Conservation (phyloP, 1,140 invertebrate genomes). For the Lepidotrigona ventralis region DNA sequence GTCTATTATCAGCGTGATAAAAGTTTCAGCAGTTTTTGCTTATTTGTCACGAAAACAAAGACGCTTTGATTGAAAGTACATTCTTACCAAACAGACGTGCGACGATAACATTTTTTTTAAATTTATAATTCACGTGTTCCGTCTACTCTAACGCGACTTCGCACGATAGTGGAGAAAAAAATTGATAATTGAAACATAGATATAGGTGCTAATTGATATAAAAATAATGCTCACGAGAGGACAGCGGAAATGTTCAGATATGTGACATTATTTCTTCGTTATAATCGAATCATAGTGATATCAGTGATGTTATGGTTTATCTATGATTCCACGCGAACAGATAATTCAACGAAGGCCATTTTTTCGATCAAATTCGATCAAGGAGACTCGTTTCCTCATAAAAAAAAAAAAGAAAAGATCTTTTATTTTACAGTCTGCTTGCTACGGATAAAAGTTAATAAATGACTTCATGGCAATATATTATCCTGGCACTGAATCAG, state of each 20-base stretch:
- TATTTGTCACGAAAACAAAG: not conserved
- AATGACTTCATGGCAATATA: slow-evolving; percentile 55
- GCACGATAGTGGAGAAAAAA: not conserved
- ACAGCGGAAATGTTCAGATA: not conserved
- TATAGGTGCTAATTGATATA: too few species aligned
- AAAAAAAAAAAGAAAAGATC: not conserved
- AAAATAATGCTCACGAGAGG: not conserved
- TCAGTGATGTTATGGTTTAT: not conserved
- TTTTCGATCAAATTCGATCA: not conserved
- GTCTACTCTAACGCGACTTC: not conserved
- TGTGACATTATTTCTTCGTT: too few species aligned
- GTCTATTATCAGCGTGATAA: not conserved
- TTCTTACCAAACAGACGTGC: not conserved
- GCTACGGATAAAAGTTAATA: slow-evolving; percentile 22
- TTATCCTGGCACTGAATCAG: slow-evolving; percentile 34
- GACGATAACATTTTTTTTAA: not conserved
- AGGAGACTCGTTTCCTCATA: not conserved
- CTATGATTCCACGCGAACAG: not conserved
- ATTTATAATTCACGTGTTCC: not conserved
- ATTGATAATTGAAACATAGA: not conserved
- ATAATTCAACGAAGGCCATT: not conserved
- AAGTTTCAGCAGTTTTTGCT: not conserved
- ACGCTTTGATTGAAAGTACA: not conserved
- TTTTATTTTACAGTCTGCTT: not conserved
- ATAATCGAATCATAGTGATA: not conserved